Conservation (phyloP, 2,113 vertebrate genomes). For the Crotalus tigris region DNA sequence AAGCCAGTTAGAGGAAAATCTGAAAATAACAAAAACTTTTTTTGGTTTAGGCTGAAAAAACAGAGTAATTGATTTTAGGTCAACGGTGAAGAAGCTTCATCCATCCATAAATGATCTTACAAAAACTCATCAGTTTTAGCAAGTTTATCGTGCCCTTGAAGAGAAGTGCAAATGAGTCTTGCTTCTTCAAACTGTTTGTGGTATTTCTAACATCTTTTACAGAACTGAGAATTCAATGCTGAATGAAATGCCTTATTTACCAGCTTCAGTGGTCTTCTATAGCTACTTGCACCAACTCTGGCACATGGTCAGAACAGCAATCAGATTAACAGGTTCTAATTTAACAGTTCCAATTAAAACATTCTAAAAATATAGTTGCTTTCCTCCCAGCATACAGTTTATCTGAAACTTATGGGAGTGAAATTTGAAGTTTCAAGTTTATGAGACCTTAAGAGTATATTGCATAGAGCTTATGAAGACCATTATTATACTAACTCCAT, state of each 20-base stretch:
- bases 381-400: neutral
- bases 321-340: neutral
- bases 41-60: neutral
- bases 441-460: neutral
- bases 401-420: neutral
- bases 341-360: neutral
- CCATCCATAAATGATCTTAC: neutral
- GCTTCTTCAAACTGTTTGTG: neutral
- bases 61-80: neutral
- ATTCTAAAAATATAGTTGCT: neutral
- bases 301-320: neutral
- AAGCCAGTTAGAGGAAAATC: slow-evolving; percentile 13
- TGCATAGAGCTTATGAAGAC: neutral
- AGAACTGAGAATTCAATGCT: neutral
- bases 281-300: neutral
- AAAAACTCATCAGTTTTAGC: neutral
- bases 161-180: neutral
- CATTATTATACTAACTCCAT: neutral
- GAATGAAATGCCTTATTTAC: neutral
- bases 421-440: neutral
- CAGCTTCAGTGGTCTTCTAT: neutral
- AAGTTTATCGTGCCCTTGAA: neutral
- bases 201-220: neutral
- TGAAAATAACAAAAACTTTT: slow-evolving; percentile 25
- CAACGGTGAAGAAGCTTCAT: slow-evolving; percentile 29